A percentile compares a stretch with the other conserved stretches of the same genome.
Conservation (phyloP, 2,888 invertebrate species). For the Spisula solida region DNA sequence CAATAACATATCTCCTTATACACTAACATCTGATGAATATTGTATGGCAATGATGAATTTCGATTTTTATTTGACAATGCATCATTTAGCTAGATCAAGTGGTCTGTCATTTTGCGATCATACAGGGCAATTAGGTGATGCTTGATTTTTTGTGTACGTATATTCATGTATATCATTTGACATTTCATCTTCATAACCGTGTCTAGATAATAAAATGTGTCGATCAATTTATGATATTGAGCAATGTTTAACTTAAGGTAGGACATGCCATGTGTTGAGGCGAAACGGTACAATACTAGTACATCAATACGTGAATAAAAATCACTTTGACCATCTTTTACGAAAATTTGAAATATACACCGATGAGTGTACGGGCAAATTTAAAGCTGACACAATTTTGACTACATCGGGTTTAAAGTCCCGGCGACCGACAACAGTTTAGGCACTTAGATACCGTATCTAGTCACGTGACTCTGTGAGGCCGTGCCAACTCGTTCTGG, state of each 20-base stretch:
- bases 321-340: too few relatives aligned
- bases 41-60: neutral
- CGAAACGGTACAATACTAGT: too few relatives aligned
- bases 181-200: neutral
- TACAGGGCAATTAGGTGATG: neutral
- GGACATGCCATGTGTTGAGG: too few relatives aligned
- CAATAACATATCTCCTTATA: neutral
- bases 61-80: constrained; percentile 23
- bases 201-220: neutral
- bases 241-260: neutral
- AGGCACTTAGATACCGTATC: too few relatives aligned
- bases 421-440: too few relatives aligned
- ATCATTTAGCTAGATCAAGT: neutral
- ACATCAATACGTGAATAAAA: too few relatives aligned
- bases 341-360: too few relatives aligned
- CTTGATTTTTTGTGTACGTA: neutral
- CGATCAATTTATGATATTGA: neutral
- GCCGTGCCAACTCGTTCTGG: too few relatives aligned
- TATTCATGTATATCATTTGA: neutral
- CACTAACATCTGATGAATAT: neutral
- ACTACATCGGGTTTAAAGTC: too few relatives aligned
- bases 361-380: too few relatives aligned
- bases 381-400: too few relatives aligned
- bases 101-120: neutral
- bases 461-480: too few relatives aligned